phyloP scores from a whole-genome alignment of 2,113 vertebrate species.

The Urocolius indicus region DNA sequence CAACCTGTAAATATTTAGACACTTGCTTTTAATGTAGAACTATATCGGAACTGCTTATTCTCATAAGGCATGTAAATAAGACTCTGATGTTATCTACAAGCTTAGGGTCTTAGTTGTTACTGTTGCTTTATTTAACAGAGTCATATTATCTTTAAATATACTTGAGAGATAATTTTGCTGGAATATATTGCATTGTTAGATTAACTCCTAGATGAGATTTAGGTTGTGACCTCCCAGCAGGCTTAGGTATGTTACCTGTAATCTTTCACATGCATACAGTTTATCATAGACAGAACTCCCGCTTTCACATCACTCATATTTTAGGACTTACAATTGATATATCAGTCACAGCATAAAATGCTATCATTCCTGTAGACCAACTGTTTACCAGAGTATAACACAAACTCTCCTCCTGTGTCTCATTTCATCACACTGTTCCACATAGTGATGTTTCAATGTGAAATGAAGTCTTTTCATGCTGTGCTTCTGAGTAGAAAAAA shows the following conservation, averaged over 20 bases:
- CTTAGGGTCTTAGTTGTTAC: not conserved
- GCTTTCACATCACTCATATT: slow-evolving; percentile 84
- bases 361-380: slow-evolving; percentile 84
- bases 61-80: not conserved
- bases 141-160: not conserved
- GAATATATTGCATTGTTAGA: slow-evolving; percentile 28
- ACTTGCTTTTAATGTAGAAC: not conserved
- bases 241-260: slow-evolving; percentile 72
- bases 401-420: slow-evolving; percentile 86
- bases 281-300: slow-evolving; percentile 80
- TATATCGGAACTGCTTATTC: not conserved
- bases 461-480: slow-evolving; percentile 93
- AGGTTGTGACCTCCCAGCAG: slow-evolving; percentile 73
- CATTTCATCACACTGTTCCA: slow-evolving; percentile 90
- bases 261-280: slow-evolving; percentile 80
- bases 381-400: slow-evolving; percentile 87
- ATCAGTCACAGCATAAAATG: slow-evolving; percentile 88
- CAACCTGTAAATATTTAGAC: not conserved
- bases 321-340: slow-evolving; percentile 86
- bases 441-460: slow-evolving; percentile 88
- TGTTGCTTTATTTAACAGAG: not conserved
- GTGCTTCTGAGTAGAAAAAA: slow-evolving; percentile 88
- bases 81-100: not conserved
- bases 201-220: slow-evolving; percentile 68
- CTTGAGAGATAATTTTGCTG: slow-evolving; percentile 20